Conservation (phyloP, 2,113 vertebrate genomes). For the Brachirus orientalis region DNA sequence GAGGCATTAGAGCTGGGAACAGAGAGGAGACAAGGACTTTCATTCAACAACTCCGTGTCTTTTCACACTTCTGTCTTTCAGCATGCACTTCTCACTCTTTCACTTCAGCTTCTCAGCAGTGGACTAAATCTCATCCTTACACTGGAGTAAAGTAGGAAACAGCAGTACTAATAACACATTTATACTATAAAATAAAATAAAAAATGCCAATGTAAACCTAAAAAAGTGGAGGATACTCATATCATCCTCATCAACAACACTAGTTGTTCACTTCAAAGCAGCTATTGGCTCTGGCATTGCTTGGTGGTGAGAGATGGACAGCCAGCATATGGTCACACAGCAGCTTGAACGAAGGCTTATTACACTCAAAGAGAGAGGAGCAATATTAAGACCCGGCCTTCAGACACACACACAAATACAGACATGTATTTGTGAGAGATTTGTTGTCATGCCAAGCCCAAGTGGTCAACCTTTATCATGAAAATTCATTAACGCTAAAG, state of each 20-base stretch:
- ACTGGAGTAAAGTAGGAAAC: constrained; percentile 5
- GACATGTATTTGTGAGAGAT: constrained; percentile 37
- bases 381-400: constrained; percentile 55
- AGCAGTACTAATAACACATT: neutral
- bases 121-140: neutral
- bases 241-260: constrained; percentile 11
- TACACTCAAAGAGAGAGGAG: constrained; percentile 40
- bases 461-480: constrained; percentile 70
- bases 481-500: constrained; percentile 79
- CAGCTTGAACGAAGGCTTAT: constrained; percentile 51
- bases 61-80: constrained; percentile 63
- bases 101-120: constrained; percentile 3
- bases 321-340: constrained; percentile 39
- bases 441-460: constrained; percentile 55
- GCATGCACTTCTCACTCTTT: constrained; percentile 60
- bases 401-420: constrained; percentile 41
- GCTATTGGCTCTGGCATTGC: constrained; percentile 62
- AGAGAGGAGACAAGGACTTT: constrained; percentile 67
- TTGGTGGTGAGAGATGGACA: constrained; percentile 70
- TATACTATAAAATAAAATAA: neutral
- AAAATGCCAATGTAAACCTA: constrained; percentile 2
- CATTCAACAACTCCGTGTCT: constrained; percentile 61
- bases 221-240: constrained; percentile 3
- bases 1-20: constrained; percentile 30
- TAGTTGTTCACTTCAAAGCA: constrained; percentile 49